Base-by-base conservation (phyloP, 1,140 invertebrate species). In the Aethina tumida region DNA sequence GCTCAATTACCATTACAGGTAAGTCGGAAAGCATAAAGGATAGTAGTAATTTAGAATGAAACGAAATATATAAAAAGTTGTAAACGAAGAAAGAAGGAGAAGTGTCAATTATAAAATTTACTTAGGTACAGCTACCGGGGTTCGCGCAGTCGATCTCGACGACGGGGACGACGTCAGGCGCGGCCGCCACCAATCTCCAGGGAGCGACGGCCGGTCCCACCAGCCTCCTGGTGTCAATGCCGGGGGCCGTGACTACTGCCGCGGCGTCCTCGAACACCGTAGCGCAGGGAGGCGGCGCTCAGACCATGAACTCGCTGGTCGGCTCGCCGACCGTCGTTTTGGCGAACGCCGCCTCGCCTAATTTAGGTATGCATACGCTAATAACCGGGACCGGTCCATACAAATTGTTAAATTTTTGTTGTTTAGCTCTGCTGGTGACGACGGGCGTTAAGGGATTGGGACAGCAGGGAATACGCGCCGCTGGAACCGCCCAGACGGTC, bases 121-220 rank as follows among this genome's bases (percentile, higher is more conserved):
- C 13, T 10, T 10, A 43, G 65, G 79, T 86, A 20, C 84, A 84
- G 53, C 77, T 86, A 49, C 79, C 80, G 10, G 81, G 82, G 24
- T 70, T 85, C 24, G 70, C 79, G 8, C 80, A 83, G 47, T 81
- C 82, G 7, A 84, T 87, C 50, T 84, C 81, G 18, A 65, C 84
- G 50, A 81, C 81, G 16, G 60, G 86, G 31, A 81, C 80, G 51
- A 77, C 78, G 39, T 75, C 71, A 24, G 63, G 64, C 35, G 40
- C 47, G 44, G 54, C 35, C 55, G 28, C 29, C n/a, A n/a, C n/a
- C n/a, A 67, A 39, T 60, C 64, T 31, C 59, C 67, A 43, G 65
- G 68, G 19, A 21, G 30, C 6, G 19, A 26, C 2, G 35, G 36
- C 4, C 35, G 56, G 59, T 35, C 55, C 59, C 3, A 52, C 56